These are phyloP conservation scores for Peromyscus eremicus DNA, from an alignment of 2,797 vertebrate genomes.

Conservation along the genomic window DNA sequence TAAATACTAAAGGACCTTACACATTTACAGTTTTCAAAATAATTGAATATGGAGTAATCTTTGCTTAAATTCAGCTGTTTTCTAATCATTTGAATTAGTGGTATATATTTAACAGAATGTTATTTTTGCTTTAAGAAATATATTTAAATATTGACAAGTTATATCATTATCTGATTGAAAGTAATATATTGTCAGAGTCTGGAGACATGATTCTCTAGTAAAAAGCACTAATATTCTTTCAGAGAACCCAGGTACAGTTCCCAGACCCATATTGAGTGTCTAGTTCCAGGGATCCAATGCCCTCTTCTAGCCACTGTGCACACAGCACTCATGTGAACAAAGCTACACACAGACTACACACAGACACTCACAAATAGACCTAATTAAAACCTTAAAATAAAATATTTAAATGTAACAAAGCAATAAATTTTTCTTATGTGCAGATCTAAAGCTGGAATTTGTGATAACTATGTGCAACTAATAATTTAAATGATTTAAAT, in stretches of 20 bases:
- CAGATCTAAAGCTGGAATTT: neutral
- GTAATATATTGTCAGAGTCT: neutral
- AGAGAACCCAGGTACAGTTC: neutral
- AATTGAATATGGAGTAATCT: neutral
- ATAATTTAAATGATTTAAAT: neutral
- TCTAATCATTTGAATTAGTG: conserved; percentile 85
- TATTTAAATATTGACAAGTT: neutral
- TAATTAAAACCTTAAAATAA: neutral
- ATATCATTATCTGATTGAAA: neutral
- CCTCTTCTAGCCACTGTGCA: no score
- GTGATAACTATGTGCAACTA: neutral
- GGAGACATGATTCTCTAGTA: neutral
- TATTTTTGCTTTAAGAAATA: conserved; percentile 65
- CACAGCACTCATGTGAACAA: neutral
- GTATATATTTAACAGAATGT: conserved; percentile 83
- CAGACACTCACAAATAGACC: neutral
- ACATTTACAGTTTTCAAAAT: neutral
- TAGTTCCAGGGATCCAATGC: neutral
- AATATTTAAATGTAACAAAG: neutral
- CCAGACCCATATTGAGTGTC: neutral
- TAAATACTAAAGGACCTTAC: neutral
- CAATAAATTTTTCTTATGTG: neutral
- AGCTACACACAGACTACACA: neutral
- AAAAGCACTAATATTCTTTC: neutral
- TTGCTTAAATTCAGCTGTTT: conserved; percentile 79